Evolutionary conservation across 2,888 invertebrate species (phyloP), one percentile per base, ranked within the genome.

Genomic region (Gryllus longicercus): DNA sequence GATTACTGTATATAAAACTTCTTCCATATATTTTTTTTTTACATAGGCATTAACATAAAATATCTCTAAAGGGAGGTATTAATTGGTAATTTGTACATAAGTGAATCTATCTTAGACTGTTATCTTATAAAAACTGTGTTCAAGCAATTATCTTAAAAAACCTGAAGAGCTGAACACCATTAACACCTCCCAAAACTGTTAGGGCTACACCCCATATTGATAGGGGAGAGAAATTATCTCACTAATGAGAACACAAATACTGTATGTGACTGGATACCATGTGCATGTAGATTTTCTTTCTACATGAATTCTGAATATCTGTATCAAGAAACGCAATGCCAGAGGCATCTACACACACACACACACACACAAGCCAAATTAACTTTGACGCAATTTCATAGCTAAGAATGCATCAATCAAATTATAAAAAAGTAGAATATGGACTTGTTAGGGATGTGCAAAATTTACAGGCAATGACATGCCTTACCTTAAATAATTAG

Each of bases 121-220:
- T 38, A 38, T 38, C 14, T 63, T 63, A 63, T 63, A 63, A 63
- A 63, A 63, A 63, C 63, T 63, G 63, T n/a, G n/a, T 18, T 63
- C n/a, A n/a, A 63, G 63, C n/a, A 38, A 38, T 63, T n/a, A 63
- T 63, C 63, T 63, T 63, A 63, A 63, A 63, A 63, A 63, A 63
- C 63, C 63, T 63, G 63, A 63, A 63, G 5, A 38, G n/a, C n/a
- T 63, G 63, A 63, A 63, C 38, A 38, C 14, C 63, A 63, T 14
- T n/a, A 63, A 63, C n/a, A 63, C 63, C 63, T 63, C 63, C 63
- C 63, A 63, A 63, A 63, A 63, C n/a, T 63, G 63, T 63, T 18
- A 63, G 63, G 63, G 63, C n/a, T 63, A n/a, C 14, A 18, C 63
- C 51, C n/a, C n/a, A 63, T 18, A 63, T 63, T 63, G 38, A 63